These are phyloP conservation scores for Thermophis baileyi DNA, from an alignment of 2,113 vertebrate species.

Conservation along the genomic window DNA sequence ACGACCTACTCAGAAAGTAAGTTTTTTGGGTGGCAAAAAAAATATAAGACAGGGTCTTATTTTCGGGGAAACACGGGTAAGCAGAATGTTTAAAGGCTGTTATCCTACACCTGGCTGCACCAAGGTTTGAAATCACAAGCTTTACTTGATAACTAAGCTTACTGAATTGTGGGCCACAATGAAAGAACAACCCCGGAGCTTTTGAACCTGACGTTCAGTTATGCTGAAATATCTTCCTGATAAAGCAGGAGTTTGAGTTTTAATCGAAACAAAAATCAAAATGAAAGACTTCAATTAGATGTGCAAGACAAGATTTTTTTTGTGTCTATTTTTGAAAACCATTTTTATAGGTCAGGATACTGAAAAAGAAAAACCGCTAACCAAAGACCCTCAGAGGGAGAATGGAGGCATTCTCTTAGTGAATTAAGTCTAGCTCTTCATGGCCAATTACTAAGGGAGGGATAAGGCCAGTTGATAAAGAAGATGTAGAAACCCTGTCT, in stretches of 20 bases:
- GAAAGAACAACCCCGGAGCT: not conserved
- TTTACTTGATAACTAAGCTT: not conserved
- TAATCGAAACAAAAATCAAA: not conserved
- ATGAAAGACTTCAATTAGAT: not conserved
- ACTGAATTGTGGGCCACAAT: not conserved
- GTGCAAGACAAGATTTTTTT: not conserved
- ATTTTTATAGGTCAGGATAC: not conserved
- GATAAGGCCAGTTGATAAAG: not conserved
- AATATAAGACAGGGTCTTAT: too few species aligned
- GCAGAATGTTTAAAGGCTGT: not conserved
- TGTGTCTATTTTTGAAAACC: not conserved
- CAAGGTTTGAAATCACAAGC: not conserved
- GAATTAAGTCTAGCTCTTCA: not conserved
- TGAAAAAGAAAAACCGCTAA: not conserved
- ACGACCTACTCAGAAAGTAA: too few species aligned
- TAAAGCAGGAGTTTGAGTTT: not conserved
- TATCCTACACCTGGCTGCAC: not conserved
- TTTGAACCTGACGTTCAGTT: not conserved
- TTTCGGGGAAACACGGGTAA: not conserved
- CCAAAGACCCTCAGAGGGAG: not conserved
- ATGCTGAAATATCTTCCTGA: not conserved
- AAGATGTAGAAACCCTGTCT: not conserved
- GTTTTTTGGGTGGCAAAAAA: too few species aligned
- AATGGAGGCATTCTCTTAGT: not conserved
- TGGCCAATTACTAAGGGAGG: not conserved